A percentile compares a stretch with the other conserved stretches of the same genome.
Conservation (phyloP, 1,140 invertebrate genomes). For the Zelostemma sp. region DNA sequence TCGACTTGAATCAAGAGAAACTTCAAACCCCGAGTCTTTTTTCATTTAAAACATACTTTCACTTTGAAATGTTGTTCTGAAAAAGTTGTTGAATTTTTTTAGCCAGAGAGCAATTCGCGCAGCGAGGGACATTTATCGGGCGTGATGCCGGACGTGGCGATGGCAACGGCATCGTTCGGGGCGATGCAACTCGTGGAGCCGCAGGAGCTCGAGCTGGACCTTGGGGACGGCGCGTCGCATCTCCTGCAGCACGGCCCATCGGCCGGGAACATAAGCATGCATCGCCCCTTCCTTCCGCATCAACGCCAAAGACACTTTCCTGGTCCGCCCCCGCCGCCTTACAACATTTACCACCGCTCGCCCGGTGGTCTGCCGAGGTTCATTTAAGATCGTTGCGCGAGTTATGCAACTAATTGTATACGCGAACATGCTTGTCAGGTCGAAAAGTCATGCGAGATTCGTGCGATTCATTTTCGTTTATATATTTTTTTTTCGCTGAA, state of each 20-base stretch:
- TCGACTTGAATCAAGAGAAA: too few relatives aligned
- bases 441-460: too few relatives aligned
- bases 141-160: conserved; percentile 90
- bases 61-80: too few relatives aligned
- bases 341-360: conserved; percentile 62
- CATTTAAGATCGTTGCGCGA: conserved; percentile 54
- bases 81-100: conserved; percentile 33
- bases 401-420: conserved; percentile 28
- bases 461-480: too few relatives aligned
- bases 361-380: conserved; percentile 63
- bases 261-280: conserved; percentile 49
- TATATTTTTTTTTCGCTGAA: too few relatives aligned
- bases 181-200: conserved; percentile 79
- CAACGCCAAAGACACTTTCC: conserved; percentile 64
- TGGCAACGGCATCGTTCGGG: conserved; percentile 83
- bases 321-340: conserved; percentile 59
- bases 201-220: conserved; percentile 77
- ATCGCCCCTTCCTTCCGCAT: conserved; percentile 59
- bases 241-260: conserved; percentile 61
- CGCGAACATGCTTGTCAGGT: background rate
- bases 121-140: conserved; percentile 81
- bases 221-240: conserved; percentile 81
- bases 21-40: too few relatives aligned
- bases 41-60: too few relatives aligned
- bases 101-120: conserved; percentile 74